Evolutionary conservation across 2,113 vertebrate species (phyloP), one percentile per base, ranked within the genome.

Genomic region (Nesogale talazaci): DNA sequence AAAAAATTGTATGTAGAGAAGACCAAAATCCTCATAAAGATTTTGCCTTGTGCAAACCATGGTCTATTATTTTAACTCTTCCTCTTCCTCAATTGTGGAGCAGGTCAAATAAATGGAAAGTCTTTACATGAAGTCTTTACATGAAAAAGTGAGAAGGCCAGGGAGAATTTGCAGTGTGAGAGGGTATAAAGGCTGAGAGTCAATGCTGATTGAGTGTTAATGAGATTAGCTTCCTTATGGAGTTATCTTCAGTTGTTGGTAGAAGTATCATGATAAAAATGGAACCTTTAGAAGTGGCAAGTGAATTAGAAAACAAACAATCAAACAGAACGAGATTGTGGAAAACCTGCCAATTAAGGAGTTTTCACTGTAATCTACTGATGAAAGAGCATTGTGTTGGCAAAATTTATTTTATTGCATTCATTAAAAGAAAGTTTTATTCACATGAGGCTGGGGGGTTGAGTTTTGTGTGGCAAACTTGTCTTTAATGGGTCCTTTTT

Each of bases 361-460:
- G 4, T 56, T 82, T 91, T 82, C 19, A 40, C 27, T 89, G 6
- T 14, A n/a, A 75, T 19, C 31, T 81, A 3, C 23, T 42, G 8
- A 29, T 34, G 52, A 81, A 22, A 83, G 20, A 59, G 79, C 72
- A 25, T 52, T 63, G 34, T 70, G 57, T 0, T 65, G 27, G 40
- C 3, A 27, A 27, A 74, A 5, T 46, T 38, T 12, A 52, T 52
- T 52, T 6, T 52, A 52, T 52, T 52, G 46, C 46, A 52, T 52
- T 12, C 14, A 12, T 52, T 52, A 12, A 52, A n/a, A n/a, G n/a
- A n/a, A n/a, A n/a, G n/a, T n/a, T n/a, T n/a, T n/a, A n/a, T 95
- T 95, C 80, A 93, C 93, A 92, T 79, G 59, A 92, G 34, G 81
- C 83, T 96, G 90, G 95, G 95, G 88, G 90, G 72, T 86, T 79